These are phyloP conservation scores for Chanos chanos DNA, from an alignment of 2,797 vertebrate genomes.

Conservation along the genomic window DNA sequence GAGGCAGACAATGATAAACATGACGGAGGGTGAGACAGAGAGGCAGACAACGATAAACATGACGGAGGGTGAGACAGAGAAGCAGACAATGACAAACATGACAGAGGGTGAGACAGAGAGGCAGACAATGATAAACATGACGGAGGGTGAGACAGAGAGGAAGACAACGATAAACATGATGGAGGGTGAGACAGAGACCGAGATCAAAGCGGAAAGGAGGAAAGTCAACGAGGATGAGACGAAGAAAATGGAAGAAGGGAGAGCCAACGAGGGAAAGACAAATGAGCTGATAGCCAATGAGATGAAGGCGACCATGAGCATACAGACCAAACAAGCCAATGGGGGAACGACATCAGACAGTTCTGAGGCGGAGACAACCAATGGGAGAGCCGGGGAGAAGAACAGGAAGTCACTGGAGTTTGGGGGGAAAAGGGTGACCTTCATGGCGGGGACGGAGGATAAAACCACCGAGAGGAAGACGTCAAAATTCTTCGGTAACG, in stretches of 20 bases:
- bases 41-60: constrained; percentile 31
- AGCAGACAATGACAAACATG: constrained; percentile 3
- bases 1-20: not conserved
- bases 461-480: not conserved
- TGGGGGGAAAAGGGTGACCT: not conserved
- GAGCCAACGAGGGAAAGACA: constrained; percentile 4
- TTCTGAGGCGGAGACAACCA: not conserved
- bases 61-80: constrained; percentile 22
- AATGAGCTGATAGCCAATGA: not conserved
- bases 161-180: constrained; percentile 11
- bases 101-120: constrained; percentile 17
- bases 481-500: not conserved
- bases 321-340: constrained; percentile 5
- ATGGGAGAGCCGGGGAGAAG: not conserved
- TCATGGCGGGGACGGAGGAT: not conserved
- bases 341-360: not conserved
- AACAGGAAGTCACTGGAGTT: not conserved
- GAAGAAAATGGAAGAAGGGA: constrained; percentile 12
- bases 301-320: constrained; percentile 20
- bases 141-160: not conserved
- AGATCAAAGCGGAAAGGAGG: not conserved
- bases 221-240: constrained; percentile 5
- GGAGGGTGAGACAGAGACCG: constrained; percentile 24
- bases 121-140: not conserved
- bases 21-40: not conserved